Conservation (phyloP, 2,797 vertebrate genomes). For the Graptemys geographica region DNA sequence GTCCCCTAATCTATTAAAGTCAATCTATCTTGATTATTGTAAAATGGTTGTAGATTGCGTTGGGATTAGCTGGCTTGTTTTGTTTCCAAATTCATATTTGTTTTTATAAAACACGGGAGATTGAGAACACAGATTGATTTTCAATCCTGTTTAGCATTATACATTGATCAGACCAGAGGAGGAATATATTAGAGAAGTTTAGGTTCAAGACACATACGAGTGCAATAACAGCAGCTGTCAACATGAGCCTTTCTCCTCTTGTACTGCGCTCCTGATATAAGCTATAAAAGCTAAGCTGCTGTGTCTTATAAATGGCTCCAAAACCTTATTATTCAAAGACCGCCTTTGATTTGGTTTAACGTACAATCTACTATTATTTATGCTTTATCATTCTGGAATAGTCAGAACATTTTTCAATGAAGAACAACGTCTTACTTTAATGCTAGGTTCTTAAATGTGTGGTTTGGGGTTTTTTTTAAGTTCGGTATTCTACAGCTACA, state of each 20-base stretch:
- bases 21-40: slow-evolving; percentile 22
- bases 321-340: slow-evolving; percentile 73
- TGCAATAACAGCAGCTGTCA: slow-evolving; percentile 33
- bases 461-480: slow-evolving; percentile 11
- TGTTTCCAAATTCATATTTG: slow-evolving; percentile 45
- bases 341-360: slow-evolving; percentile 72
- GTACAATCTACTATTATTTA: slow-evolving; percentile 74
- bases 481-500: neutral
- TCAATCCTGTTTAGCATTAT: slow-evolving; percentile 68
- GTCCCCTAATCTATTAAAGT: slow-evolving; percentile 15
- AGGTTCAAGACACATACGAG: slow-evolving; percentile 57
- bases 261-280: slow-evolving; percentile 46
- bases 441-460: slow-evolving; percentile 43
- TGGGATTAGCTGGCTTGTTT: slow-evolving; percentile 52
- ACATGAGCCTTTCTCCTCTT: slow-evolving; percentile 59
- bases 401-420: slow-evolving; percentile 63
- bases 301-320: slow-evolving; percentile 61
- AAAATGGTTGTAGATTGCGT: slow-evolving; percentile 47
- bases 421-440: slow-evolving; percentile 67
- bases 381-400: slow-evolving; percentile 75
- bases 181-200: slow-evolving; percentile 60
- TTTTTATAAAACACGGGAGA: slow-evolving; percentile 50
- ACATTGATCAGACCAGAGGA: slow-evolving; percentile 68
- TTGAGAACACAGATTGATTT: slow-evolving; percentile 72
- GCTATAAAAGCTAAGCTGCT: slow-evolving; percentile 44